Conservation (phyloP, 2,888 invertebrate species). For the Cylindroiulus punctatus region DNA sequence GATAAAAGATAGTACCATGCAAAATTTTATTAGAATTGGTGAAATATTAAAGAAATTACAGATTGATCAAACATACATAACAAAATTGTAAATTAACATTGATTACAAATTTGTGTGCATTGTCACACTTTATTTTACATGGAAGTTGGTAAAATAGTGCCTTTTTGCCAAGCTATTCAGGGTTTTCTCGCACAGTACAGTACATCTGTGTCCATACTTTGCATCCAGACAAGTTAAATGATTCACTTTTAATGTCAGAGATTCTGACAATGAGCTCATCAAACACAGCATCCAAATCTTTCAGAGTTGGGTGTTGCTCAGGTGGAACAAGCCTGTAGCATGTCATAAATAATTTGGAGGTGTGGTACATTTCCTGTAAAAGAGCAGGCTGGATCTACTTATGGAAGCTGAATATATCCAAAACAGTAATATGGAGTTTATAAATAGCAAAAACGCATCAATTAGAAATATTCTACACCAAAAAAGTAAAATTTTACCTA, state of each 20-base stretch:
- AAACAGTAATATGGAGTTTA: conserved; percentile 33
- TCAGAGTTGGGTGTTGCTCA: neutral
- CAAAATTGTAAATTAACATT: too few species aligned
- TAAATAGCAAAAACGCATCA: neutral
- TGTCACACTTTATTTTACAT: neutral
- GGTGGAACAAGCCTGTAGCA: neutral
- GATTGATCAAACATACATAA: too few species aligned
- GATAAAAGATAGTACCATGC: too few species aligned
- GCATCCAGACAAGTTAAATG: neutral
- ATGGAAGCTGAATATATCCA: neutral
- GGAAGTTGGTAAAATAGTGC: neutral
- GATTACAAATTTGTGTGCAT: too few species aligned
- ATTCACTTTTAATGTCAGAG: neutral
- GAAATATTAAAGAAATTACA: conserved; percentile 6
- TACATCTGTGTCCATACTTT: neutral
- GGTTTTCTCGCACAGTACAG: neutral
- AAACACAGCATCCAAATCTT: neutral
- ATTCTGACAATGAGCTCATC: neutral
- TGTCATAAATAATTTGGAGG: neutral
- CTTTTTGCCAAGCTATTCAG: neutral
- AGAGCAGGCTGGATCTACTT: too few species aligned
- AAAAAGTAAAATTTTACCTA: too few species aligned
- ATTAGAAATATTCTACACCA: too few species aligned
- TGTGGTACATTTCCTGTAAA: neutral
- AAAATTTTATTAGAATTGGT: too few species aligned